Conservation (phyloP, 2,797 vertebrate genomes). For the Sebastes vulpes region DNA sequence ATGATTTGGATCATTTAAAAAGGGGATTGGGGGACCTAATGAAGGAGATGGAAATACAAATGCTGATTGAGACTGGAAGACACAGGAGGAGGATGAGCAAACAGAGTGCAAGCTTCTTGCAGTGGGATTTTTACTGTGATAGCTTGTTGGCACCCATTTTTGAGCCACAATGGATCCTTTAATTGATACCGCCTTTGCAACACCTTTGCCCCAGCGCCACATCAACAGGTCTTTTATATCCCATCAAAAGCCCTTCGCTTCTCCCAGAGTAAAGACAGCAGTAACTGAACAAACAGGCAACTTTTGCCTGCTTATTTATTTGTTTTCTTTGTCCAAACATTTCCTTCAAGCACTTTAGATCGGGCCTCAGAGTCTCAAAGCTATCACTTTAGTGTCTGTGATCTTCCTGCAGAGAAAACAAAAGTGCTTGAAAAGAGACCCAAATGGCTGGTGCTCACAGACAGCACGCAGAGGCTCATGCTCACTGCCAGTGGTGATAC, state of each 20-base stretch:
- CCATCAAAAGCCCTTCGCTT: slow-evolving; percentile 35
- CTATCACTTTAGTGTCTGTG: slow-evolving; percentile 50
- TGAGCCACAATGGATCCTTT: slow-evolving; percentile 2
- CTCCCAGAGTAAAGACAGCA: slow-evolving; percentile 23
- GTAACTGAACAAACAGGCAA: slow-evolving; percentile 37
- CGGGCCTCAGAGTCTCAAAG: slow-evolving; percentile 50
- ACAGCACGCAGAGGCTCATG: slow-evolving; percentile 30
- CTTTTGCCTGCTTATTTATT: slow-evolving; percentile 31
- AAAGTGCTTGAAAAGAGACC: slow-evolving; percentile 50
- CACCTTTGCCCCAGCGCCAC: background rate
- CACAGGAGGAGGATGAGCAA: background rate
- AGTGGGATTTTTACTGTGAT: background rate
- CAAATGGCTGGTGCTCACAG: slow-evolving; percentile 47
- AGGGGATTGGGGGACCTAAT: background rate
- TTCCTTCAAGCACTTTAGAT: slow-evolving; percentile 56
- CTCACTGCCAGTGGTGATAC: slow-evolving; percentile 25
- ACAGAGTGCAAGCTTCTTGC: background rate
- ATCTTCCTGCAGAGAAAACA: slow-evolving; percentile 64
- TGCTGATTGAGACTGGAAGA: background rate
- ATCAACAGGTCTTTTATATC: slow-evolving; percentile 45
- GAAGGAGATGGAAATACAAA: background rate
- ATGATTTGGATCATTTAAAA: slow-evolving; percentile 3
- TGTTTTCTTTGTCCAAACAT: slow-evolving; percentile 51
- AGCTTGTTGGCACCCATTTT: slow-evolving; percentile 10
- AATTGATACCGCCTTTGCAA: slow-evolving; percentile 30